These are phyloP conservation scores for Chydorus sphaericus DNA, from an alignment of 2,888 invertebrate genomes.

Conservation along the genomic window DNA sequence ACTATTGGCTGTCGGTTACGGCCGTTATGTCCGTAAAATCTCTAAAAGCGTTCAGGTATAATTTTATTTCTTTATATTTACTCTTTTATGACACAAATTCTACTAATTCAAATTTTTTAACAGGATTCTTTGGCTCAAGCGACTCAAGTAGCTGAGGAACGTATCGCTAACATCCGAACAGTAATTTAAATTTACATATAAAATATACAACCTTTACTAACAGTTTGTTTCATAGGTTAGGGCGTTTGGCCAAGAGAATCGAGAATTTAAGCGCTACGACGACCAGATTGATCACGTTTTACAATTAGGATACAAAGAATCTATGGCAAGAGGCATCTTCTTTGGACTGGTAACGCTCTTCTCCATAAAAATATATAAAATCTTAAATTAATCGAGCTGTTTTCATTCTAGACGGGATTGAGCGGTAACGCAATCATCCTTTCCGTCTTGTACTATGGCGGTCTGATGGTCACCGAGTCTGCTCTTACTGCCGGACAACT, in stretches of 20 bases:
- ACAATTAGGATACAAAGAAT: constrained; percentile 67
- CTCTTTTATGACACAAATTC: not conserved
- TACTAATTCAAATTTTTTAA: constrained; percentile 5
- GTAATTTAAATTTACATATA: no score
- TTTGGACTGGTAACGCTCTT: constrained; percentile 59
- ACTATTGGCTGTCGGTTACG: constrained; percentile 62
- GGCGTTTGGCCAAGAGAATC: constrained; percentile 71
- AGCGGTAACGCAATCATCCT: constrained; percentile 81
- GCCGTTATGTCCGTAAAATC: constrained; percentile 68
- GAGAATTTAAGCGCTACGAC: constrained; percentile 55
- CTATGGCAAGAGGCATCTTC: constrained; percentile 71
- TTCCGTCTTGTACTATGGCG: constrained; percentile 82
- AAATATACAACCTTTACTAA: no score
- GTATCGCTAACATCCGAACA: constrained; percentile 77
- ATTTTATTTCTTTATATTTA: not conserved
- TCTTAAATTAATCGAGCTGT: constrained; percentile 14
- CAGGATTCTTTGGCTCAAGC: constrained; percentile 42
- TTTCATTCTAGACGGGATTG: constrained; percentile 51
- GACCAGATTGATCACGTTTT: constrained; percentile 54
- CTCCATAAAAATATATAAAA: not conserved
- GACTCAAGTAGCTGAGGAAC: constrained; percentile 72
- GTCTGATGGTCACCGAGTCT: constrained; percentile 67
- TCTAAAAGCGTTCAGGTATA: constrained; percentile 60
- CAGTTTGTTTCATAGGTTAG: no score
- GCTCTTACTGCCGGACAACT: constrained; percentile 69